phyloP scores from a whole-genome alignment of 2,797 vertebrate genomes.

The Karalla daura region DNA sequence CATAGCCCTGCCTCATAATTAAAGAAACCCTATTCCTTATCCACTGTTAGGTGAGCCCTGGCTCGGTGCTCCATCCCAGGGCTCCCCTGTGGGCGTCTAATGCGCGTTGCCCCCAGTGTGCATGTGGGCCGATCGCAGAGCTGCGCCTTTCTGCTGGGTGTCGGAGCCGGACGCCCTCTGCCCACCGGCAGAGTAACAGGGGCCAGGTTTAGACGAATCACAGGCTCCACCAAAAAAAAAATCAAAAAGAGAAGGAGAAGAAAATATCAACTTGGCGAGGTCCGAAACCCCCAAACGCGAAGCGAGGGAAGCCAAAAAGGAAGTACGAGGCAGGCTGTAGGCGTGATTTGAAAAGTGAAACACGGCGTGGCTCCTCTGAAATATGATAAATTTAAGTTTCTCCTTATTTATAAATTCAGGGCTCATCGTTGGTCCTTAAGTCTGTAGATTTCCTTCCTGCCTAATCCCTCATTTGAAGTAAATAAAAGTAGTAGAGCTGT shows the following conservation, averaged over 20 bases:
- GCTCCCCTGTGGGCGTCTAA: constrained; percentile 77
- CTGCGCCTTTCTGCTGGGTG: constrained; percentile 71
- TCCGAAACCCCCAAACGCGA: constrained; percentile 50
- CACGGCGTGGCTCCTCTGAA: constrained; percentile 50
- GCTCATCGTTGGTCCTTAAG: constrained; percentile 73
- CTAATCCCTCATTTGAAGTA: constrained; percentile 87
- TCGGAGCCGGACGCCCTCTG: constrained; percentile 68
- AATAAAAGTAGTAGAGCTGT: constrained; percentile 87
- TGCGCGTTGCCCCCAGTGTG: constrained; percentile 73
- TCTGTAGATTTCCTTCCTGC: constrained; percentile 73
- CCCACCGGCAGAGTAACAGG: constrained; percentile 56
- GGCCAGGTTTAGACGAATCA: constrained; percentile 57
- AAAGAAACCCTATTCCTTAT: constrained; percentile 85
- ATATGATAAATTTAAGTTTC: constrained; percentile 71
- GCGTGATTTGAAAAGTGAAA: constrained; percentile 62
- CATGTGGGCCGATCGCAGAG: constrained; percentile 72
- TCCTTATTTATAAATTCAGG: constrained; percentile 74
- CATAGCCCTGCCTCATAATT: constrained; percentile 81
- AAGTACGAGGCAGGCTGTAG: constrained; percentile 38
- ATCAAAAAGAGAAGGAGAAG: constrained; percentile 61
- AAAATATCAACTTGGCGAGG: constrained; percentile 60
- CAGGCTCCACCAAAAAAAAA: too few species aligned
- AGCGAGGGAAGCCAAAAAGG: constrained; percentile 55
- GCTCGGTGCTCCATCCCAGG: constrained; percentile 66
- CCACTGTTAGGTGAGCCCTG: constrained; percentile 80